Conservation (phyloP, 1,140 invertebrate genomes). For the Drosophila baimaii region DNA sequence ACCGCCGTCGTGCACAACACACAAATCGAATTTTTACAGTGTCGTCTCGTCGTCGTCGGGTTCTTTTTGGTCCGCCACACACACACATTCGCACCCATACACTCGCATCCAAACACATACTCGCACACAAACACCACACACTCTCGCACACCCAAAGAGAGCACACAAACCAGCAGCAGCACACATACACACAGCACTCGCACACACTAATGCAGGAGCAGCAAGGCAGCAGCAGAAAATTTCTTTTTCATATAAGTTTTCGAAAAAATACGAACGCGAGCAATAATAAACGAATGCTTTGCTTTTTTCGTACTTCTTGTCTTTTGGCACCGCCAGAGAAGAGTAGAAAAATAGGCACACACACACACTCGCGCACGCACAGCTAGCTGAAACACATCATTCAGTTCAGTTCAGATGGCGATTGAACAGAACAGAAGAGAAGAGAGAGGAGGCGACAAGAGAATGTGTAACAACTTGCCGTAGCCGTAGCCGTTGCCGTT, state of each 20-base stretch:
- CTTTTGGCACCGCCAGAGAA: conserved; percentile 45
- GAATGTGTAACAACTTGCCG: conserved; percentile 26
- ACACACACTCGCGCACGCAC: conserved; percentile 22
- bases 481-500: conserved; percentile 12
- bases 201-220: conserved; percentile 24
- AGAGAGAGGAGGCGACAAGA: conserved; percentile 17
- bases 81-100: conserved; percentile 48
- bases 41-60: conserved; percentile 70
- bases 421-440: conserved; percentile 27
- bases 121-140: conserved; percentile 20
- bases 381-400: conserved; percentile 32
- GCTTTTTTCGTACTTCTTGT: conserved; percentile 35
- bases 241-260: conserved; percentile 73
- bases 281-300: conserved; percentile 57
- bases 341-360: conserved; percentile 37
- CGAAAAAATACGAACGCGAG: conserved; percentile 60
- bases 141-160: conserved; percentile 50
- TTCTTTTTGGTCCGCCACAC: conserved; percentile 73
- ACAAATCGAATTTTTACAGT: conserved; percentile 78
- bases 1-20: conserved; percentile 66
- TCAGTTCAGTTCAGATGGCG: conserved; percentile 42
- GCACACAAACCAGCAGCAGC: conserved; percentile 33
- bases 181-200: conserved; percentile 31
- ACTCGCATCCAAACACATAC: conserved; percentile 32
- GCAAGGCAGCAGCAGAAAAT: conserved; percentile 65